These are phyloP conservation scores for Anoplophora glabripennis DNA, from an alignment of 1,140 invertebrate species.

Conservation along the genomic window DNA sequence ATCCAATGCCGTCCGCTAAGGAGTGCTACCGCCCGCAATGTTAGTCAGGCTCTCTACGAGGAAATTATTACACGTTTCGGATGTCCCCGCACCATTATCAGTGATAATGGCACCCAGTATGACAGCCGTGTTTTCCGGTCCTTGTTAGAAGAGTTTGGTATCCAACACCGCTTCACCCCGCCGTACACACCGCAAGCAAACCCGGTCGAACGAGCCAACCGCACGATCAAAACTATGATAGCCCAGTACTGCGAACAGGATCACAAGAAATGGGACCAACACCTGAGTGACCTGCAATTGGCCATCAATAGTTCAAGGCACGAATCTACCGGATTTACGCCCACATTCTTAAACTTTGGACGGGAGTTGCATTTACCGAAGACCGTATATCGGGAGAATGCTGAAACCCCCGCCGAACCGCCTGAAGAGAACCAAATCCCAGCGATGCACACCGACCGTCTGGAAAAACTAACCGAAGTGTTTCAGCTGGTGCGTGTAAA, in stretches of 20 bases:
- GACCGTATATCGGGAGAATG: not conserved
- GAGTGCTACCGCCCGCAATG: conserved; percentile 31
- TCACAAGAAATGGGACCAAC: too few relatives aligned
- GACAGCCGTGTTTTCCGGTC: not conserved
- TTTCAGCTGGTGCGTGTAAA: too few relatives aligned
- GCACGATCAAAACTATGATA: conserved; percentile 45
- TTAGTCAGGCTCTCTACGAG: conserved; percentile 34
- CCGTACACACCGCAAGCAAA: conserved; percentile 49
- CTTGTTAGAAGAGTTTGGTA: conserved; percentile 7
- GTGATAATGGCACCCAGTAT: conserved; percentile 51
- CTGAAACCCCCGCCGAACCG: not conserved
- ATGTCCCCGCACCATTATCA: conserved; percentile 37
- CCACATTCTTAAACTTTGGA: conserved; percentile 15
- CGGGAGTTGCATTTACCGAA: conserved; percentile 1
- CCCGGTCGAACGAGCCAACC: conserved; percentile 47
- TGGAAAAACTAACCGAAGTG: conserved; percentile 5
- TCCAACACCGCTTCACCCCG: conserved; percentile 34
- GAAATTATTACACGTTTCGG: conserved; percentile 38
- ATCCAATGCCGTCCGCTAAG: conserved; percentile 29
- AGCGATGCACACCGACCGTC: not conserved
- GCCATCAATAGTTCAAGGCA: not conserved
- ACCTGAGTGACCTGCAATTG: not conserved
- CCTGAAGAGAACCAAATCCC: not conserved
- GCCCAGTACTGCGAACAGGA: conserved; percentile 35
- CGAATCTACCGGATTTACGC: conserved; percentile 10